Conservation (phyloP, 2,113 vertebrate species). For the Saiga tatarica region DNA sequence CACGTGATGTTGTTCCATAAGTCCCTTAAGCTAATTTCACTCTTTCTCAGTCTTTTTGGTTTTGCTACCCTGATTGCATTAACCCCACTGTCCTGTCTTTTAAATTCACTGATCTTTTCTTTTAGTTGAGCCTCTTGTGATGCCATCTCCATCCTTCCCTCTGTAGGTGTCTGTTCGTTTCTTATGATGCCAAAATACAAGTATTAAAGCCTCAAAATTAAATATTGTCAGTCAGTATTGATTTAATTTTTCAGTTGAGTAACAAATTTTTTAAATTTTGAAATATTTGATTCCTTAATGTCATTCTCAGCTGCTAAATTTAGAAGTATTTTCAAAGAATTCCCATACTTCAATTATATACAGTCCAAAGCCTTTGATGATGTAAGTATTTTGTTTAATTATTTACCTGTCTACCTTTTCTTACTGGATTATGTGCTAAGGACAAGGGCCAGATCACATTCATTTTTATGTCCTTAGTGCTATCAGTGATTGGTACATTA, state of each 20-base stretch:
- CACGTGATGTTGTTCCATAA: not conserved
- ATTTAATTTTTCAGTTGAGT: slow-evolving; percentile 40
- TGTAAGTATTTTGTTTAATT: slow-evolving; percentile 85
- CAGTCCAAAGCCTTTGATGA: slow-evolving; percentile 97
- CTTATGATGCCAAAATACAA: slow-evolving; percentile 21
- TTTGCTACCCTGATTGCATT: not conserved
- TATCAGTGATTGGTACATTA: not conserved
- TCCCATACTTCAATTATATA: slow-evolving; percentile 98
- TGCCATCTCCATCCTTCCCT: not conserved
- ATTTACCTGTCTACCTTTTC: slow-evolving; percentile 4
- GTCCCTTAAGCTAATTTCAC: not conserved
- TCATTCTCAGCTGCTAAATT: slow-evolving; percentile 87
- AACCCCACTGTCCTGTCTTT: not conserved
- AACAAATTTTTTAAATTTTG: slow-evolving; percentile 31
- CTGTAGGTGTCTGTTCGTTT: not conserved
- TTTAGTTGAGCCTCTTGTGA: not conserved
- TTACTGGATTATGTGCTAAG: slow-evolving; percentile 14
- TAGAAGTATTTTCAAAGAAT: slow-evolving; percentile 94
- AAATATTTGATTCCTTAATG: slow-evolving; percentile 82
- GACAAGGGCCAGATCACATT: not conserved
- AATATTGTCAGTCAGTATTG: not conserved
- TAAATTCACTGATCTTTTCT: not conserved
- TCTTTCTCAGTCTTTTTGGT: not conserved
- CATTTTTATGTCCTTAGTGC: not conserved
- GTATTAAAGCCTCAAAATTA: not conserved